Percentiles rank a stretch among this genome's conserved stretches.
Conservation (phyloP, 2,797 vertebrate species). For the Erithacus rubecula region DNA sequence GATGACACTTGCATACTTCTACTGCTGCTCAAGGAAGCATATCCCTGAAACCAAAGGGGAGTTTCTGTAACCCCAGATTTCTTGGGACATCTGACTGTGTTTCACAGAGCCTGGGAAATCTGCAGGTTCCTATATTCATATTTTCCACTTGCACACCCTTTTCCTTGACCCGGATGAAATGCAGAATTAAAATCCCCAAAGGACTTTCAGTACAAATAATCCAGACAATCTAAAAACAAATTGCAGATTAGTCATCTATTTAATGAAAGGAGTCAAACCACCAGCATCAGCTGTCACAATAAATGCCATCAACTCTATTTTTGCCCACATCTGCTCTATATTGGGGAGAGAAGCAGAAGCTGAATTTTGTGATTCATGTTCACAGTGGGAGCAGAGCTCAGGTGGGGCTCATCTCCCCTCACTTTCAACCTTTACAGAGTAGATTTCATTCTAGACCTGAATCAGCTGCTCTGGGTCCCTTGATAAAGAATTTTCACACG, state of each 20-base stretch:
- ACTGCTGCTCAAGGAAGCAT: neutral
- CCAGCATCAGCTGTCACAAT: neutral
- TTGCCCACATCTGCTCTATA: neutral
- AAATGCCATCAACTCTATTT: neutral
- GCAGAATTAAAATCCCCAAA: neutral
- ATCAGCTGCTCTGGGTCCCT: neutral
- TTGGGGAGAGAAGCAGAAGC: neutral
- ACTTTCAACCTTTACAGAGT: neutral
- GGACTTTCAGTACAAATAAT: neutral
- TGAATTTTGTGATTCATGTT: neutral
- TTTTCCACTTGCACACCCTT: neutral
- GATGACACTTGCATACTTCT: neutral
- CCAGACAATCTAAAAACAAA: neutral
- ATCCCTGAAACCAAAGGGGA: neutral
- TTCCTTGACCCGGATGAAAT: neutral
- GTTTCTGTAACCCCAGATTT: neutral
- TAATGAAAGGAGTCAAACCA: neutral
- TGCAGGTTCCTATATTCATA: neutral
- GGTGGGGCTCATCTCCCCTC: neutral
- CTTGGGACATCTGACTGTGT: neutral
- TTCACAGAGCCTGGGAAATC: slow-evolving; percentile 21
- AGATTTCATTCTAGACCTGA: neutral
- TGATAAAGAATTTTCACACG: rapidly evolving
- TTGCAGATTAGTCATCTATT: neutral
- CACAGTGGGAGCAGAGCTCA: neutral